Conservation (phyloP, 2,113 vertebrate genomes). For the Eonycteris spelaea region DNA sequence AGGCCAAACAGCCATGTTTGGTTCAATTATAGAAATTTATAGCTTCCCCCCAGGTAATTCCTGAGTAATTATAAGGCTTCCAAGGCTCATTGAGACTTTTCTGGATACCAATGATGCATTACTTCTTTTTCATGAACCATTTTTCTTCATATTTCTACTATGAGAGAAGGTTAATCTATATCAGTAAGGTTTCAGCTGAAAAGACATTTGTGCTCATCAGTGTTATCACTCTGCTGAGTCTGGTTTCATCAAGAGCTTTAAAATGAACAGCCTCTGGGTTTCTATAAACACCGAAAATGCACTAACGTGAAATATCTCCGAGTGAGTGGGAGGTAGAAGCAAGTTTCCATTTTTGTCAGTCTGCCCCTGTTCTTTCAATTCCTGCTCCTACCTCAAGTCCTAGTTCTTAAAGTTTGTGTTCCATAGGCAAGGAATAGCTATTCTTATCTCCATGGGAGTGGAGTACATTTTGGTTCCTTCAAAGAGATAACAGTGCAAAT, state of each 20-base stretch:
- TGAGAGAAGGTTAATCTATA: neutral
- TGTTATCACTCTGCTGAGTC: slow-evolving; percentile 60
- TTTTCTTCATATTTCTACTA: slow-evolving; percentile 69
- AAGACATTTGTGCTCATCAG: slow-evolving; percentile 70
- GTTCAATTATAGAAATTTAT: slow-evolving; percentile 68
- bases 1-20: slow-evolving; percentile 66
- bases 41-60: slow-evolving; percentile 34
- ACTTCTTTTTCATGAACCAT: slow-evolving; percentile 56
- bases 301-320: slow-evolving; percentile 66
- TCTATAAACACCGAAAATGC: slow-evolving; percentile 70
- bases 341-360: neutral
- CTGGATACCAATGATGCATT: slow-evolving; percentile 42
- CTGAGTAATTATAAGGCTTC: slow-evolving; percentile 52
- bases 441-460: neutral
- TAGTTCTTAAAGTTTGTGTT: neutral
- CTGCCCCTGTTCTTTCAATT: neutral
- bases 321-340: slow-evolving; percentile 50
- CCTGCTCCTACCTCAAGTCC: neutral
- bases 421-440: neutral
- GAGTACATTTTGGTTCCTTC: neutral
- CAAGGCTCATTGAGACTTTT: slow-evolving; percentile 17
- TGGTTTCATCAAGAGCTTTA: slow-evolving; percentile 72
- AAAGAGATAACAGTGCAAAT: neutral
- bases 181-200: slow-evolving; percentile 10
- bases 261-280: slow-evolving; percentile 63